These are phyloP conservation scores for Magallana ariakensis DNA, from an alignment of 1,140 invertebrate genomes.

Conservation along the genomic window DNA sequence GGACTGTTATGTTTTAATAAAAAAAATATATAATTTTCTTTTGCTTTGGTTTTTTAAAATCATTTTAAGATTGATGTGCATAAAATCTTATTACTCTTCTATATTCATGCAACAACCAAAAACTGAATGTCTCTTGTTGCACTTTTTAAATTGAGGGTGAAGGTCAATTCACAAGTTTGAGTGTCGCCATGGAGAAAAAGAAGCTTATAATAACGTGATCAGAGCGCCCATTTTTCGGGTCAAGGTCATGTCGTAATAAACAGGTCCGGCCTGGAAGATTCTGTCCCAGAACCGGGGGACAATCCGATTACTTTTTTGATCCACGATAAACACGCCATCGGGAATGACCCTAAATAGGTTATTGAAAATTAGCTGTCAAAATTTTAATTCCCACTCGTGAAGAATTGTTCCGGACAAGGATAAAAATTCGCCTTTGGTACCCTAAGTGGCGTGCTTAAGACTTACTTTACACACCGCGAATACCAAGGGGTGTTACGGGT, in stretches of 20 bases:
- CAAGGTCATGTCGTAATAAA: background rate
- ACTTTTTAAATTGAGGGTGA: too few relatives aligned
- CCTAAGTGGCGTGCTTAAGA: background rate
- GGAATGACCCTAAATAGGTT: background rate
- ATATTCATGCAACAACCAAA: too few relatives aligned
- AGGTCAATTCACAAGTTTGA: background rate
- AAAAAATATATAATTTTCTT: background rate
- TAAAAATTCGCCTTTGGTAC: background rate
- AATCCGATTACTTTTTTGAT: slow-evolving; percentile 26
- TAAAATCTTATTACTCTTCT: too few relatives aligned
- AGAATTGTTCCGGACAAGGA: background rate
- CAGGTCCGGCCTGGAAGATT: background rate
- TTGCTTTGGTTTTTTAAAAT: background rate
- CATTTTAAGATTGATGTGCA: too few relatives aligned
- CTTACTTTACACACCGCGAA: background rate
- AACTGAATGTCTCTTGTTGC: too few relatives aligned
- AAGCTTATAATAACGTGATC: background rate
- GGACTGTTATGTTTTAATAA: slow-evolving; percentile 24
- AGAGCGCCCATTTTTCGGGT: background rate
- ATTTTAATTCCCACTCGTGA: slow-evolving; percentile 15
- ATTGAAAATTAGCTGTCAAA: slow-evolving; percentile 31
- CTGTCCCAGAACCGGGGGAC: background rate
- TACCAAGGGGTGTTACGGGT: too few relatives aligned
- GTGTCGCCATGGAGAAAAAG: background rate
- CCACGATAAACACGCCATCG: slow-evolving; percentile 5